A percentile compares a stretch with the other conserved stretches of the same genome.
phyloP scores from a whole-genome alignment of 2,888 invertebrate species.

The Synergus gifuensis region DNA sequence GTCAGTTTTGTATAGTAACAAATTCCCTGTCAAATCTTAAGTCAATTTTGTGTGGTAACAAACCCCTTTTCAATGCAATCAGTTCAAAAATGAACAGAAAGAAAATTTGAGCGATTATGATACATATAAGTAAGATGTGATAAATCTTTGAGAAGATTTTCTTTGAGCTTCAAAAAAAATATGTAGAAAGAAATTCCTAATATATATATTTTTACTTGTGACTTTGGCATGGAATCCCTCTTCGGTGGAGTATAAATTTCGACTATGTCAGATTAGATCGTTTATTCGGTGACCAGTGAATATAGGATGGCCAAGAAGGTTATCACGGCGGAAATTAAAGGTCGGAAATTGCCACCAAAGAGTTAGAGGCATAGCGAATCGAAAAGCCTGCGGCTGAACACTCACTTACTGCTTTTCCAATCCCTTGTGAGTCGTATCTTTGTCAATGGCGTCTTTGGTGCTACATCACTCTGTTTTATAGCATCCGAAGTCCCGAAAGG shows the following conservation, averaged over 20 bases:
- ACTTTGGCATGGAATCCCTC: neutral
- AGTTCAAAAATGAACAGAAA: too few relatives aligned
- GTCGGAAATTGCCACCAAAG: conserved; percentile 54
- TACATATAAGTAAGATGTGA: too few relatives aligned
- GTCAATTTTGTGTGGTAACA: too few relatives aligned
- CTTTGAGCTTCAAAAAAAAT: too few relatives aligned
- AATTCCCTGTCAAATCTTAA: too few relatives aligned
- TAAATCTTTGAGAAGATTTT: too few relatives aligned
- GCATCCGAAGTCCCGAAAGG: conserved; percentile 67
- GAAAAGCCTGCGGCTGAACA: conserved; percentile 65
- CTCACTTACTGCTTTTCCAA: conserved; percentile 70
- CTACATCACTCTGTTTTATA: conserved; percentile 73
- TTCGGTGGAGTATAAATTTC: neutral
- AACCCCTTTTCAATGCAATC: too few relatives aligned
- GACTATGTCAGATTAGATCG: conserved; percentile 49
- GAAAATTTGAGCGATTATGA: too few relatives aligned
- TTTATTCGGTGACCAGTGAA: conserved; percentile 1
- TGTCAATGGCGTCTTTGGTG: conserved; percentile 70
- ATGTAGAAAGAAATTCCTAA: too few relatives aligned
- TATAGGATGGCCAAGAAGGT: conserved; percentile 14
- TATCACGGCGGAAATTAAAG: conserved; percentile 52
- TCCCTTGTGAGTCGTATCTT: conserved; percentile 71
- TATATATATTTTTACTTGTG: too few relatives aligned
- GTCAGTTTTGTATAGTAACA: too few relatives aligned
- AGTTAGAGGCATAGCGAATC: conserved; percentile 54